Conservation (phyloP, 2,888 invertebrate genomes). For the Drosophila birchii region DNA sequence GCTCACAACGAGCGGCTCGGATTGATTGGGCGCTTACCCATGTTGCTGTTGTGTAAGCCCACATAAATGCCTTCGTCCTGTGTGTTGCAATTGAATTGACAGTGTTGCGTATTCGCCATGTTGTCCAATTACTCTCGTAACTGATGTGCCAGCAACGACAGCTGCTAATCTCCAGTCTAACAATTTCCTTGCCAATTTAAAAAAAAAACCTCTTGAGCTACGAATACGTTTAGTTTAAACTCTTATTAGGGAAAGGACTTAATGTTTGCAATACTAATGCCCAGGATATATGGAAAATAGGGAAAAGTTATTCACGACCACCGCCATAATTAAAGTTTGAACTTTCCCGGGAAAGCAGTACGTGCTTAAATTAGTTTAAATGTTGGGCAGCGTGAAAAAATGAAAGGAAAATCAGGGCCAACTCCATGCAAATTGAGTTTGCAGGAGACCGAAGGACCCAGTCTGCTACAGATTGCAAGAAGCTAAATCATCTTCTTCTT, state of each 20-base stretch:
- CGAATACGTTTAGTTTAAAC: no score
- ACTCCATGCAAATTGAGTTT: slow-evolving; percentile 64
- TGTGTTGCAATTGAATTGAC: slow-evolving; percentile 10
- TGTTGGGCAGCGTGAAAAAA: not conserved
- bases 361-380: slow-evolving; percentile 59
- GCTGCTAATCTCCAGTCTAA: slow-evolving; percentile 9
- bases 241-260: not conserved
- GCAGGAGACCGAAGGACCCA: slow-evolving; percentile 15
- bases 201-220: not conserved
- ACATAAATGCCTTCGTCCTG: not conserved
- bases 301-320: not conserved
- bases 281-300: not conserved
- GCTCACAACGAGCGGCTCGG: slow-evolving; percentile 3
- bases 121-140: slow-evolving; percentile 28
- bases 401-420: slow-evolving; percentile 26
- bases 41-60: slow-evolving; percentile 21
- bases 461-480: slow-evolving; percentile 4
- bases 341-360: slow-evolving; percentile 39
- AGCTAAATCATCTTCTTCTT: not conserved
- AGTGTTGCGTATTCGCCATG: slow-evolving; percentile 11
- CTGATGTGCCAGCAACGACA: slow-evolving; percentile 15
- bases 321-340: slow-evolving; percentile 62
- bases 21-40: slow-evolving; percentile 33
- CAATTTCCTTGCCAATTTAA: not conserved
- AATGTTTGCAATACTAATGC: no score